phyloP scores from a whole-genome alignment of 1,140 invertebrate species.

The Portunus trituberculatus region DNA sequence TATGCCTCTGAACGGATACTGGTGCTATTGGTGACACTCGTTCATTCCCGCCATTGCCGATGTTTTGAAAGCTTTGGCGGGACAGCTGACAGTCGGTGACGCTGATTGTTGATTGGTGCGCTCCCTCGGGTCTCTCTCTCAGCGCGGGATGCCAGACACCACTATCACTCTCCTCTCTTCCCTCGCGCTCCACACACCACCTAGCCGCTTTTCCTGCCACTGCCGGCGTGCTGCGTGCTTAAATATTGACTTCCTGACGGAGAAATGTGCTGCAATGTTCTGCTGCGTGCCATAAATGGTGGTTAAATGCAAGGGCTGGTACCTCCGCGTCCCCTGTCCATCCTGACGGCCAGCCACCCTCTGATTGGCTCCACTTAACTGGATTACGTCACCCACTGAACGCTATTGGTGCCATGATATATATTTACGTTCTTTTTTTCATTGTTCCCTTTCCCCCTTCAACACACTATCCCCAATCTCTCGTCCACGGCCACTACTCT shows the following conservation, averaged over 20 bases:
- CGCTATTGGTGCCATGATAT: conserved; percentile 71
- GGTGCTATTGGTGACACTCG: conserved; percentile 69
- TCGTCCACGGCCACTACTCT: background rate
- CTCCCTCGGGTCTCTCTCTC: conserved; percentile 67
- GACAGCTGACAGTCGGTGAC: conserved; percentile 71
- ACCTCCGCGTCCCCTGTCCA: background rate
- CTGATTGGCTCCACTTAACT: conserved; percentile 74
- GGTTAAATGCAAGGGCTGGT: background rate
- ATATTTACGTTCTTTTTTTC: conserved; percentile 46
- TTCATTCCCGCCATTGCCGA: conserved; percentile 68
- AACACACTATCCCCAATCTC: background rate
- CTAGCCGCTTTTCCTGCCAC: background rate
- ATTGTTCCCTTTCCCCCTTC: conserved; percentile 4
- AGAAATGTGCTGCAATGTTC: background rate
- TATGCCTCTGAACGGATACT: conserved; percentile 39
- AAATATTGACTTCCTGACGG: background rate
- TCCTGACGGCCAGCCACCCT: conserved; percentile 62
- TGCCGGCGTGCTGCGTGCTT: background rate
- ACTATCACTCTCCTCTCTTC: background rate
- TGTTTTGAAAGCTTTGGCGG: conserved; percentile 68
- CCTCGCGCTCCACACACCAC: background rate
- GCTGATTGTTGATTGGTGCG: conserved; percentile 74
- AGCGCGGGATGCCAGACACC: conserved; percentile 46
- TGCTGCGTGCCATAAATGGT: background rate
- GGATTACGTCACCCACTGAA: conserved; percentile 69